A percentile compares a stretch with the other conserved stretches of the same genome.
Conservation (phyloP, 2,797 vertebrate genomes). For the Gymnoscopelus microlampas region DNA sequence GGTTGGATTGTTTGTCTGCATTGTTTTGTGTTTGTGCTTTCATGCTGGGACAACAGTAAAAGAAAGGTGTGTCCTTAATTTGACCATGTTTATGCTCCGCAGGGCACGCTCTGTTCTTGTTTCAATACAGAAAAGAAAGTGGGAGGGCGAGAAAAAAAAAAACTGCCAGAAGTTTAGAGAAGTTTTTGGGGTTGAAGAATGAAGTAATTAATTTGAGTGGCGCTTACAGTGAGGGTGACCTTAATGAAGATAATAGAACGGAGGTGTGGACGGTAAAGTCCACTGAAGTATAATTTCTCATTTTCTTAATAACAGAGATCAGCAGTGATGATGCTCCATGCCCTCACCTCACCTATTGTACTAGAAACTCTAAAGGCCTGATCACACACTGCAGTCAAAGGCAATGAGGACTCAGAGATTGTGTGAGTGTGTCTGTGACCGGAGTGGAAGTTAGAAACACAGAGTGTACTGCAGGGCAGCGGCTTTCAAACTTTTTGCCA, state of each 20-base stretch:
- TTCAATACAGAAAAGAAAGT: no score
- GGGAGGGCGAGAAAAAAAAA: no score
- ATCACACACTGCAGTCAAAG: no score
- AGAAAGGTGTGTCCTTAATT: no score
- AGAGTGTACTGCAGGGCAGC: no score
- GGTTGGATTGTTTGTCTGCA: no score
- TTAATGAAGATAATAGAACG: constrained; percentile 52
- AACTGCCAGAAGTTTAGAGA: constrained; percentile 46
- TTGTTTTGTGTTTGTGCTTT: no score
- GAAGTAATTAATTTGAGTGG: constrained; percentile 60
- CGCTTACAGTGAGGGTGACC: constrained; percentile 64
- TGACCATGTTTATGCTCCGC: no score
- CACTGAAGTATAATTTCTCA: constrained; percentile 13
- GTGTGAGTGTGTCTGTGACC: not conserved
- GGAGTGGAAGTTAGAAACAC: not conserved
- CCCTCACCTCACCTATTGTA: not conserved
- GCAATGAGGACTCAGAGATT: not conserved
- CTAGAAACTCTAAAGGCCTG: constrained; percentile 16
- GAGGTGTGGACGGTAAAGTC: constrained; percentile 15
- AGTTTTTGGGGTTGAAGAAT: constrained; percentile 15
- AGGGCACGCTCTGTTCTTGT: no score
- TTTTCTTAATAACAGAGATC: constrained; percentile 32
- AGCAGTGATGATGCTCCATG: constrained; percentile 4
- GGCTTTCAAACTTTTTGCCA: no score
- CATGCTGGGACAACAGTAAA: no score